Base-by-base conservation (phyloP, 2,888 invertebrate species). In the Tipula unca region DNA sequence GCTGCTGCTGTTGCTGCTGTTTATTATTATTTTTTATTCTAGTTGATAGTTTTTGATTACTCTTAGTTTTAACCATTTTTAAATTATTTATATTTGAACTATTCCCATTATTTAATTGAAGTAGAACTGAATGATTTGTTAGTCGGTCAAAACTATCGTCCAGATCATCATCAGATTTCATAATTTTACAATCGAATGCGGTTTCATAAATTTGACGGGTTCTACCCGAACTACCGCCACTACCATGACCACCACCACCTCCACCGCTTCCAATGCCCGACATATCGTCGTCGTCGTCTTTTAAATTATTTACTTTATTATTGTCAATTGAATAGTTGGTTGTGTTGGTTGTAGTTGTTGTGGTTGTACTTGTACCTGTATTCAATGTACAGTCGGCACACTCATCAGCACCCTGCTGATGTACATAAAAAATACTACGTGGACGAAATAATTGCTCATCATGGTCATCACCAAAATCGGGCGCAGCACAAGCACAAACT, bases 181-280 rank as follows among this genome's bases (percentile, higher is more conserved):
- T 94, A 89, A 96, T 94, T 91, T 96, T 96, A 90, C 96, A 96
- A 91, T 97, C 97, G 90, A 97, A 97, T 86, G 97, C 97, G 86
- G 97, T 97, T 91, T 97, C 97, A 90, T 97, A 97, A 86, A 97
- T 93, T 91, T 95, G 95, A 89, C 95, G 93, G 90, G 93, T 93
- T 86, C 94, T 92, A 2, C 90, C 90, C 89, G 90, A 90, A 87
- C 93, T 92, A 42, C 39, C 42, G n/a, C 85, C 85, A 42, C 85
- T 42, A 39, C 85, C 42, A 13, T 42, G 29, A 14, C 86, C 10
- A 85, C 82, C 25, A 86, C 85, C 32, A 69, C 48, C 48, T 17
- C 48, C 48, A 54, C 48, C 69, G 25, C 36, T 85, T 82, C 36
- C 36, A 5, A 36, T 85, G 29, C 42, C 54, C 48, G 85, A 48